Evolutionary conservation across 2,113 vertebrate genomes (phyloP).

Genomic region (Nibea coibor): DNA sequence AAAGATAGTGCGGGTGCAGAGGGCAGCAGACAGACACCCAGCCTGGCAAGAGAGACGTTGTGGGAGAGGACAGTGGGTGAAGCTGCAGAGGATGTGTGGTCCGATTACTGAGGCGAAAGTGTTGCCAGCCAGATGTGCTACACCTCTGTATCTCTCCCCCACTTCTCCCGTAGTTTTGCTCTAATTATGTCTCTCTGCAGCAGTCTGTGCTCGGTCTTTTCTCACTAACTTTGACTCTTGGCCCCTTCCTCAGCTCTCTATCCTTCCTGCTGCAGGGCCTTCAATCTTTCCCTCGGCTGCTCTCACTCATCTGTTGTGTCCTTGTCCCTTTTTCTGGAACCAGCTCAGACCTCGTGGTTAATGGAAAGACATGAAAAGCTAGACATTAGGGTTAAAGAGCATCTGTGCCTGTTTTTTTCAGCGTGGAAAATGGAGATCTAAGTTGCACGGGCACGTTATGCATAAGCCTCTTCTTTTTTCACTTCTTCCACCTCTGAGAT

Average conservation of each 20-base stretch:
- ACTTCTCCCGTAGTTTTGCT: conserved; percentile 41
- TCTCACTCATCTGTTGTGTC: conserved; percentile 54
- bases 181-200: conserved; percentile 53
- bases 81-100: conserved; percentile 73
- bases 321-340: conserved; percentile 26
- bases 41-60: conserved; percentile 46
- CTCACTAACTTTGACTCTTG: conserved; percentile 50
- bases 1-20: conserved; percentile 69
- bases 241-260: conserved; percentile 37
- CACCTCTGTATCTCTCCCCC: conserved; percentile 41
- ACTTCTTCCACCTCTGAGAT: conserved; percentile 29
- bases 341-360: conserved; percentile 21
- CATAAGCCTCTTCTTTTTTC: conserved; percentile 27
- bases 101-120: conserved; percentile 66
- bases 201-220: conserved; percentile 26
- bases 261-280: conserved; percentile 56
- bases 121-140: conserved; percentile 63
- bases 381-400: background rate
- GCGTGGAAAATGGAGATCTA: background rate
- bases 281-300: conserved; percentile 76
- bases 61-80: conserved; percentile 39
- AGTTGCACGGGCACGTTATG: conserved; percentile 20
- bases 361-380: background rate
- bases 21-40: conserved; percentile 76
- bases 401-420: background rate